Conservation (phyloP, 2,113 vertebrate genomes). For the Archocentrus centrarchus region DNA sequence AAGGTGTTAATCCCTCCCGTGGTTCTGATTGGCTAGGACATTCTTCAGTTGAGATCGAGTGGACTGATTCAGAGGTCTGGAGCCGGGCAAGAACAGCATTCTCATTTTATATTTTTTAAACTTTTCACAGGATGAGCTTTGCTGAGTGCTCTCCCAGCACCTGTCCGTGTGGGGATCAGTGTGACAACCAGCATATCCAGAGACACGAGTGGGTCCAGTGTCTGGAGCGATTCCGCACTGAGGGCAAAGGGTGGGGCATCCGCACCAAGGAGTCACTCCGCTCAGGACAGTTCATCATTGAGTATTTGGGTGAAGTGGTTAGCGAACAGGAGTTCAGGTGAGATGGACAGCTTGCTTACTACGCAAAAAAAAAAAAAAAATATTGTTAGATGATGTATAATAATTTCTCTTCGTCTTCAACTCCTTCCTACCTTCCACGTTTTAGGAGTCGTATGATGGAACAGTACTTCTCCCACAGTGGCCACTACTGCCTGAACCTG, state of each 20-base stretch:
- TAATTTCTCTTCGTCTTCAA: background rate
- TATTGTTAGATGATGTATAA: background rate
- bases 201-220: slow-evolving; percentile 98
- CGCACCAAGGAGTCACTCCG: slow-evolving; percentile 94
- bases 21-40: background rate
- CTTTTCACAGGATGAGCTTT: slow-evolving; percentile 91
- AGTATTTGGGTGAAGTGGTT: slow-evolving; percentile 98
- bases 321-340: slow-evolving; percentile 98
- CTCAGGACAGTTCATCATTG: slow-evolving; percentile 97
- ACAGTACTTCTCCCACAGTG: slow-evolving; percentile 97
- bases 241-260: slow-evolving; percentile 98
- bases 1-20: background rate
- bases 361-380: background rate
- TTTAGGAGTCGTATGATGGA: slow-evolving; percentile 95
- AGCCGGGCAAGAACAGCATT: no score
- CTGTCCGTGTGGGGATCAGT: slow-evolving; percentile 91
- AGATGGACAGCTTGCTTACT: background rate
- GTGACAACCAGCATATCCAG: slow-evolving; percentile 97
- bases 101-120: accelerated
- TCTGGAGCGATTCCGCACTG: slow-evolving; percentile 94
- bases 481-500: slow-evolving; percentile 98
- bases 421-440: background rate
- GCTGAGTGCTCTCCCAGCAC: slow-evolving; percentile 95
- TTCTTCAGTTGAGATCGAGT: background rate
- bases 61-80: background rate